Base-by-base conservation (phyloP, 1,140 invertebrate genomes). In the Drosophila pandora region DNA sequence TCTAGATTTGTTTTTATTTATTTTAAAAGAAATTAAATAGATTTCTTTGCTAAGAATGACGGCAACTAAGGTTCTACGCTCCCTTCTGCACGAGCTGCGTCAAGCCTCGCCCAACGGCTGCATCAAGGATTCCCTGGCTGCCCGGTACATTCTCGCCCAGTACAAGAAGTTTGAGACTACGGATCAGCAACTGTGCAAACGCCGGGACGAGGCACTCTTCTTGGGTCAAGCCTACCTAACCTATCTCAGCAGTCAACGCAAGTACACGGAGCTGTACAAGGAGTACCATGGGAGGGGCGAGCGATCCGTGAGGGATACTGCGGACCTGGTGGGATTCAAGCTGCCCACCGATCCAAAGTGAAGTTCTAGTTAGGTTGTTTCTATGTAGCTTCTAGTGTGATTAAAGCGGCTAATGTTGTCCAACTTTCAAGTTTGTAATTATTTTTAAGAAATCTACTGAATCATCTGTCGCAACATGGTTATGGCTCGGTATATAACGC, bases 321-420 rank as follows among this genome's bases (percentile, higher is more conserved):
- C 97, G 12, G 94, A 94, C 79, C 92, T 97, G 81, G 96, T 98
- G 54, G 96, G 97, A 23, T 97, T 97, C 76, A 97, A 96, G 87
- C 90, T 97, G 30, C 96, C 96, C 0, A 95, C 96, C 84, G 96
- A 97, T 93, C 95, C 95, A 12, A 95, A 94, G 83, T 94, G 64
- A 90, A 2, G 41, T 43, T 54, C 30, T 32, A 45, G 45, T 39
- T 49, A 53, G 54, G 30, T 43, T 34, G 13, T 60, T 63, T 3
- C 22, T 17, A 22, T 47, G 30, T 41, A 50, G 21, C 13, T 28
- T 41, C 32, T 75, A 50, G 62, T 61, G 39, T 48, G 63, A 76
- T 69, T 75, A 75, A 70, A 80, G 65, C 54, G 59, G 32, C 48
- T 57, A 32, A 64, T 41, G 13, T 43, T 41, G 41, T 43, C 1